These are phyloP conservation scores for Pempheris klunzingeri DNA, from an alignment of 2,797 vertebrate species.

Conservation along the genomic window DNA sequence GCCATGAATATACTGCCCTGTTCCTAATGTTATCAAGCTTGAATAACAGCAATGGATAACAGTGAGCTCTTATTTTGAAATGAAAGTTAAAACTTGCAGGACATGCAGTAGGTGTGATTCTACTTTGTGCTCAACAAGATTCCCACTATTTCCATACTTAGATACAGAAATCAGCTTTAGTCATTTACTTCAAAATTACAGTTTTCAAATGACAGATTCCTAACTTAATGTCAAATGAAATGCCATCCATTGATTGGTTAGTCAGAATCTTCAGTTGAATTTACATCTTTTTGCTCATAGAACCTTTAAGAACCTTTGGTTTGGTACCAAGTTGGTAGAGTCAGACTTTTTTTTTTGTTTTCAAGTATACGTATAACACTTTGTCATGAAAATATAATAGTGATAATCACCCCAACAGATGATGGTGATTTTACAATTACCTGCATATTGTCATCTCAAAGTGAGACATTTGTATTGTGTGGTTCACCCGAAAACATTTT, in stretches of 20 bases:
- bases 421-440: neutral
- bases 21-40: too few relatives aligned
- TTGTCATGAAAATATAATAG: neutral
- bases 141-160: neutral
- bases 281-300: neutral
- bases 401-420: neutral
- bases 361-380: neutral
- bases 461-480: neutral
- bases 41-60: too few relatives aligned
- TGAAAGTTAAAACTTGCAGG: too few relatives aligned
- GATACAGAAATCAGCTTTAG: too few relatives aligned
- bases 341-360: too few relatives aligned
- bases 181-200: too few relatives aligned
- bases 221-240: neutral
- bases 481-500: neutral
- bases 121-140: neutral
- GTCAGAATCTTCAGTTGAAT: neutral
- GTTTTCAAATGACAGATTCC: too few relatives aligned
- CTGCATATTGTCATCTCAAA: neutral
- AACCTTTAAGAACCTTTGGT: neutral
- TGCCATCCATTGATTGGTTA: neutral
- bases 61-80: neutral
- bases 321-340: too few relatives aligned
- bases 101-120: neutral
- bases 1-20: neutral